Evolutionary conservation across 64 coral and sea anemone species (phyloP).

Genomic region (Stichodactyla helianthus): DNA sequence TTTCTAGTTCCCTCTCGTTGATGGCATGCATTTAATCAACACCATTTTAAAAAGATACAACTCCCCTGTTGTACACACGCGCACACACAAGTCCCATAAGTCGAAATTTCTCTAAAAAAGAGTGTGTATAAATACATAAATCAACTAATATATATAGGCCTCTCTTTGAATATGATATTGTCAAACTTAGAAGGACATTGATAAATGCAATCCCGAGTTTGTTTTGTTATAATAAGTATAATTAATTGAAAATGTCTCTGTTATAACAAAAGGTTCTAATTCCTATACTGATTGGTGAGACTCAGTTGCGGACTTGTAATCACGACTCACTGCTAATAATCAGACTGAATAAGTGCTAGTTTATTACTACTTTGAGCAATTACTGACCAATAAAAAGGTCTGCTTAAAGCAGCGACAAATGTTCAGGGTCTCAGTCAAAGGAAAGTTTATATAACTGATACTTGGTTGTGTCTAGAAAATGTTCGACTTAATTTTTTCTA

Average conservation of each 20-base stretch:
- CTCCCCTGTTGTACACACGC: neutral
- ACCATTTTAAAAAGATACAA: neutral
- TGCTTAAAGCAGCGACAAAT: neutral
- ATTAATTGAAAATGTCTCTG: constrained; percentile 9
- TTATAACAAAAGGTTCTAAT: constrained; percentile 1
- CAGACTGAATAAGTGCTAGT: neutral
- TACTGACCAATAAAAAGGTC: neutral
- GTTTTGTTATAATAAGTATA: constrained; percentile 7
- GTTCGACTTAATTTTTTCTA: too few relatives aligned
- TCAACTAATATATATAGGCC: neutral
- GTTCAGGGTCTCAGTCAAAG: neutral
- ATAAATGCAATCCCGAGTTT: constrained; percentile 1
- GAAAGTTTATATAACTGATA: neutral
- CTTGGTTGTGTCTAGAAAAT: neutral
- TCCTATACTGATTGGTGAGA: neutral
- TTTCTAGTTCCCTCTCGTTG: neutral
- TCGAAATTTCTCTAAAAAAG: neutral
- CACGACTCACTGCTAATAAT: neutral
- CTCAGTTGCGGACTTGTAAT: neutral
- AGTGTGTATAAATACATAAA: neutral
- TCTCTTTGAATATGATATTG: neutral
- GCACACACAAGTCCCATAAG: neutral
- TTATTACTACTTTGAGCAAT: neutral
- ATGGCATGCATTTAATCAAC: neutral
- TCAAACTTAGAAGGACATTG: neutral